A percentile compares a stretch with the other conserved stretches of the same genome.
These are phyloP conservation scores for Geophilus truncorum DNA, from an alignment of 2,888 invertebrate species.

Conservation along the genomic window DNA sequence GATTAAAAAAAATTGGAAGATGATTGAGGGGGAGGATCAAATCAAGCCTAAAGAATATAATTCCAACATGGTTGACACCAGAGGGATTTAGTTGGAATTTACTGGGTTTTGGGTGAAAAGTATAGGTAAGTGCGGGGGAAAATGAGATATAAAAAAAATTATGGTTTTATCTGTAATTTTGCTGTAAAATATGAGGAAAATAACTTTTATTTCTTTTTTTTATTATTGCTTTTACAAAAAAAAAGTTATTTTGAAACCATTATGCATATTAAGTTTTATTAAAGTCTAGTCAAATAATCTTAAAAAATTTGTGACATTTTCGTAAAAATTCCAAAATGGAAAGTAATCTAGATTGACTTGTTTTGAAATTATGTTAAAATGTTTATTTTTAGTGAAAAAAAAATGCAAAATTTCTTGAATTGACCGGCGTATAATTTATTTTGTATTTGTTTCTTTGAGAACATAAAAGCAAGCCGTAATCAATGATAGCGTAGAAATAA, in stretches of 20 bases:
- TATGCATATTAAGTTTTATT: no score
- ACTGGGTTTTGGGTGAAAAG: conserved; percentile 15
- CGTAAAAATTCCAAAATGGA: no score
- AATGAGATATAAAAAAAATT: conserved; percentile 17
- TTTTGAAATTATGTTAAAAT: no score
- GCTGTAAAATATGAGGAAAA: not conserved
- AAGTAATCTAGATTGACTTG: no score
- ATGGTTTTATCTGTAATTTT: not conserved
- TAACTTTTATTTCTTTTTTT: not conserved
- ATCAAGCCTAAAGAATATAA: conserved; percentile 24
- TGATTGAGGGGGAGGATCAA: conserved; percentile 27
- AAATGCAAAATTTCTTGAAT: no score
- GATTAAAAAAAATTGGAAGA: conserved; percentile 27
- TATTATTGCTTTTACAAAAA: no score
- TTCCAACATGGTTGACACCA: conserved; percentile 21
- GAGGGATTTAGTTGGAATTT: conserved; percentile 9
- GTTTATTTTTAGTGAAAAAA: no score
- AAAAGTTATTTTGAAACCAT: not conserved
- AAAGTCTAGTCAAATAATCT: no score
- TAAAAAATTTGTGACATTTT: no score
- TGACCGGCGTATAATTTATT: not conserved
- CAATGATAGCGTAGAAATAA: not conserved
- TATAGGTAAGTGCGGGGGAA: not conserved
- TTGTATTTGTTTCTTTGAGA: not conserved
- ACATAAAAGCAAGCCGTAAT: not conserved